Evolutionary conservation across 2,797 vertebrate species (phyloP).

Genomic region (Craterocephalus amniculus): DNA sequence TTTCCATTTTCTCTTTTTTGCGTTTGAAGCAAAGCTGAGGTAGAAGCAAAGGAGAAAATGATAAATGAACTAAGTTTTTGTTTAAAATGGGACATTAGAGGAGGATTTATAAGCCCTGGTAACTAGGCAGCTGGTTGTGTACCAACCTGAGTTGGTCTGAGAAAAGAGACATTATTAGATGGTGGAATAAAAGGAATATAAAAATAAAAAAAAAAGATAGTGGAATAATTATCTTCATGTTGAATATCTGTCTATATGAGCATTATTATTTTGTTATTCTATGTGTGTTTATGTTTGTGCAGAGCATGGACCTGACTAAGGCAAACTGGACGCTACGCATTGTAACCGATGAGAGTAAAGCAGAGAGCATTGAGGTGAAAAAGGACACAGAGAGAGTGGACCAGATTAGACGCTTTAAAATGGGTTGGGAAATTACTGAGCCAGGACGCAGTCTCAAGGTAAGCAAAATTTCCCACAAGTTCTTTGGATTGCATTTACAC

Average conservation of each 20-base stretch:
- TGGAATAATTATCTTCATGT: conserved; percentile 42
- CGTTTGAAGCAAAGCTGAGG: not conserved
- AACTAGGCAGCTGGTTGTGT: conserved; percentile 17
- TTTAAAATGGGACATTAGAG: conserved; percentile 22
- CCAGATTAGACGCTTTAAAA: conserved; percentile 89
- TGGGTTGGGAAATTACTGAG: conserved; percentile 88
- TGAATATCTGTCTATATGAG: conserved; percentile 17
- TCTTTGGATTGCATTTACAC: not conserved
- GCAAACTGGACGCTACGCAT: conserved; percentile 87
- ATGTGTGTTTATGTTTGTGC: conserved; percentile 20
- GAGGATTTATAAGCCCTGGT: conserved; percentile 13
- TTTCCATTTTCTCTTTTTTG: conserved; percentile 40
- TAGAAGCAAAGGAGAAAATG: conserved; percentile 18
- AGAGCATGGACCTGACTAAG: conserved; percentile 80
- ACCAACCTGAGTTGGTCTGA: conserved; percentile 31
- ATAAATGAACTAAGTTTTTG: conserved; percentile 34
- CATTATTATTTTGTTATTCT: conserved; percentile 10
- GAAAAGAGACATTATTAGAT: conserved; percentile 17
- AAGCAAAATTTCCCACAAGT: conserved; percentile 6
- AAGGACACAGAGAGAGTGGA: conserved; percentile 88
- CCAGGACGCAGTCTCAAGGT: conserved; percentile 90
- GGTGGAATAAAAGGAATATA: conserved; percentile 1
- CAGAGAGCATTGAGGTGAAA: conserved; percentile 80
- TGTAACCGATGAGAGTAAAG: conserved; percentile 82
- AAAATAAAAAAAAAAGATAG: conserved; percentile 13